Base-by-base conservation (phyloP, 2,888 invertebrate species). In the Myathropa florea region DNA sequence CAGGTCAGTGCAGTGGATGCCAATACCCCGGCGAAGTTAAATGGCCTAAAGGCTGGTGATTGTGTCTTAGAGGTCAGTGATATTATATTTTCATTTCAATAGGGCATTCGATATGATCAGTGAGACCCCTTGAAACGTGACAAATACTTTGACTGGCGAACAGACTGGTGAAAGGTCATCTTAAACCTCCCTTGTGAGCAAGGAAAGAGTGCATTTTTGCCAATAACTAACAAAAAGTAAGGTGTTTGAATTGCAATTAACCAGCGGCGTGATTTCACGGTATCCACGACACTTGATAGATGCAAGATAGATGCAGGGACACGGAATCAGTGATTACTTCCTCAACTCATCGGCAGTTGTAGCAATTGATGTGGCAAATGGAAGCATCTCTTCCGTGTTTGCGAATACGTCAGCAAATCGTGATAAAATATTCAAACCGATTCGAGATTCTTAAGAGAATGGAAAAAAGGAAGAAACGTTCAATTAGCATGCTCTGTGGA, bases 31-130 rank as follows among this genome's bases (percentile, higher is more conserved):
- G 96, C 96, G 0, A 94, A 95, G 75, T 82, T 90, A 0, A 94
- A 95, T 0, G 96, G 96, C 0, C 91, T 96, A 60, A 94, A 94
- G 90, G 93, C 94, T 24, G 96, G 96, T 0, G 96, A 96, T 91
- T 96, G 96, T 90, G 90, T 96, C 87, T 92, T 96, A 81, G 95
- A 95, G 92, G 95, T 95, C 30, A 94, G 95, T 89, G 82, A n/a
- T 24, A 24, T 12, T 57, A 24, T 57, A 10, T 23, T 57, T 23
- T 55, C 21, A 55, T 57, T 57, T 1, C 12, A 63, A 6, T 30
- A 12, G 12, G 9, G n/a, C 14, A 4, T 18, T 39, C n/a, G 28
- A 10, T 33, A 10, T 53, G 53, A 53, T n/a, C 53, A 18, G 53
- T 53, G 33, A 33, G 10, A 7, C 33, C 9, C 7, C 9, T 1